These are phyloP conservation scores for Myxocyprinus asiaticus DNA, from an alignment of 2,113 vertebrate species.

Conservation along the genomic window DNA sequence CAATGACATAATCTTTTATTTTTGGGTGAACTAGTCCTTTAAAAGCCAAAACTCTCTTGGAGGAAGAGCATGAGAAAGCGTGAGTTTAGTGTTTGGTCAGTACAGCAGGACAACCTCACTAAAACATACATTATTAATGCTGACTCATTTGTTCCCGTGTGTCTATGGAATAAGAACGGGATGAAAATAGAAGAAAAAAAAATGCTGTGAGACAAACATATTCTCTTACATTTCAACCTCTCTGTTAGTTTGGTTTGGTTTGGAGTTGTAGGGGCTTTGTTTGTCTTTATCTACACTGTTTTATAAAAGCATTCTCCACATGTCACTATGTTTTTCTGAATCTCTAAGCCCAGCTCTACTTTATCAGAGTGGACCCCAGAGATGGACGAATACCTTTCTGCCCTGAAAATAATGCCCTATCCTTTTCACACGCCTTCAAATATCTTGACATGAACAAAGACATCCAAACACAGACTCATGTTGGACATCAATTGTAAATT, in stretches of 20 bases:
- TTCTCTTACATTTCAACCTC: background rate
- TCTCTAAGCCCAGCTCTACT: background rate
- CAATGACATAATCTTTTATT: background rate
- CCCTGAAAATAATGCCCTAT: background rate
- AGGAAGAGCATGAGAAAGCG: background rate
- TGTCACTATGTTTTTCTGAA: background rate
- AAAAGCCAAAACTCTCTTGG: background rate
- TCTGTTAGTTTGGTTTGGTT: slow-evolving; percentile 5
- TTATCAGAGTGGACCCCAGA: slow-evolving; percentile 44
- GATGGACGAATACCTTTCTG: background rate
- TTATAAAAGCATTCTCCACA: slow-evolving; percentile 42
- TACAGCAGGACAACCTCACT: slow-evolving; percentile 15
- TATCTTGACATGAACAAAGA: background rate
- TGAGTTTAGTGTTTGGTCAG: slow-evolving; percentile 9
- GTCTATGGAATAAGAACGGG: background rate
- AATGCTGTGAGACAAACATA: background rate
- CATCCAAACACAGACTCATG: background rate
- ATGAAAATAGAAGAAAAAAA: slow-evolving; percentile 9
- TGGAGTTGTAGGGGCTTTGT: too few species aligned
- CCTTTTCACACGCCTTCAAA: background rate
- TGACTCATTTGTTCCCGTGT: slow-evolving; percentile 13
- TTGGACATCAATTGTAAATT: background rate
- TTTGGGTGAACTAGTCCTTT: background rate
- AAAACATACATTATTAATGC: slow-evolving; percentile 41
- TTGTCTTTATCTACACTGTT: background rate